Percentiles rank a stretch among this genome's conserved stretches.
Evolutionary conservation across 2,797 vertebrate species (phyloP).

Genomic region (Hydrophis major): DNA sequence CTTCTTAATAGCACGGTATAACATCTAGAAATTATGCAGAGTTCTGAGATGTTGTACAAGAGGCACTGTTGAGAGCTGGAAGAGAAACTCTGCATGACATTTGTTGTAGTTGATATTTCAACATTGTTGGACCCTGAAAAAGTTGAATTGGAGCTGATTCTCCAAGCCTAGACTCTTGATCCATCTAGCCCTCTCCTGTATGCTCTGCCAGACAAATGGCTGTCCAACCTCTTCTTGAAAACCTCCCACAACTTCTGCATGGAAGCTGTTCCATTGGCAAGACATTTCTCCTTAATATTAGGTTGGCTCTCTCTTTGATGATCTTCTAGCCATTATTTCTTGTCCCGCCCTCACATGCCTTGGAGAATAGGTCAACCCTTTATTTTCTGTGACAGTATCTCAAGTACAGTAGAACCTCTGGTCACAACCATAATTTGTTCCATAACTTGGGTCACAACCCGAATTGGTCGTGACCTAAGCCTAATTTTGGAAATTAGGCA

Average conservation of each 20-base stretch:
- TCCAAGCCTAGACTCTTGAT: background rate
- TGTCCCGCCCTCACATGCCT: background rate
- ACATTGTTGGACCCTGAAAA: constrained; percentile 16
- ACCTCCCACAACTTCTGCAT: background rate
- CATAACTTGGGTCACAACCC: too few relatives aligned
- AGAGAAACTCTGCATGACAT: constrained; percentile 46
- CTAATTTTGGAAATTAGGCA: too few relatives aligned
- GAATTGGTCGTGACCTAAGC: too few relatives aligned
- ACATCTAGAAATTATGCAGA: constrained; percentile 40
- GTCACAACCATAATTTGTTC: too few relatives aligned
- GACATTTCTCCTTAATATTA: background rate
- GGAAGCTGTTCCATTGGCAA: background rate
- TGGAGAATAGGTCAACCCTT: background rate
- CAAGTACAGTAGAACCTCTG: background rate
- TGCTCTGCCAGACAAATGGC: background rate
- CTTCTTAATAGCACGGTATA: constrained; percentile 26
- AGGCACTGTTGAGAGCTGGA: constrained; percentile 45
- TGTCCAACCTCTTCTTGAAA: background rate
- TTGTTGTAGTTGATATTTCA: constrained; percentile 51
- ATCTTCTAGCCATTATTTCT: background rate
- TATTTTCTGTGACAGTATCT: background rate
- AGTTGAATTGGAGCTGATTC: background rate
- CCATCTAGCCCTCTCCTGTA: background rate
- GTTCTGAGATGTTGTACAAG: constrained; percentile 64
- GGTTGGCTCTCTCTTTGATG: background rate